Evolutionary conservation across 2,888 invertebrate genomes (phyloP), one percentile per base, ranked within the genome.

Genomic region (Chymomyza procnemis): DNA sequence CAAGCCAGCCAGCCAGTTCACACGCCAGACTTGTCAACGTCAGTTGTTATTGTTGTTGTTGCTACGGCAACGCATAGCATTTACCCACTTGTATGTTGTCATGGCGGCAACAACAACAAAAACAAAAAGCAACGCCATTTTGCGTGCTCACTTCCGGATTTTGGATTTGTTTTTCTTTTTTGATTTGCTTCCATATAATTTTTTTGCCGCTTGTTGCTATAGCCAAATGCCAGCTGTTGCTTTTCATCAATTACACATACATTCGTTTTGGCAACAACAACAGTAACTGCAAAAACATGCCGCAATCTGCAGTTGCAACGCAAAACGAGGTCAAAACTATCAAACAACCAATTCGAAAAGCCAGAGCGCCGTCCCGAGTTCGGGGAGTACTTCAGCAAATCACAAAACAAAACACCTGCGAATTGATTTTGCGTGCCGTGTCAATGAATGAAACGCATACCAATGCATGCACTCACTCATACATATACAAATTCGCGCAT

Each of bases 281-380:
- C 8, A 21, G 16, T 22, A 47, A 22, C 60, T 22, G n/a, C 8
- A 21, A 60, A 21, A 19, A 21, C 34, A 59, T 21, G 21, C 14
- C 30, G 3, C 22, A 57, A 16, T 18, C 9, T 16, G 50, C 50
- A 50, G 19, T 18, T 18, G 50, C 50, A 50, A 18, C 18, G 70
- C 63, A 70, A 80, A 82, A 83, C 85, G 74, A 81, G 81, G 81
- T 85, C 85, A 81, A 81, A 81, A 81, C 81, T 81, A 81, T 84
- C 82, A 71, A 50, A 80, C 76, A 82, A 81, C 80, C 78, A 84
- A 74, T 80, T 0, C 4, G 1, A 26, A n/a, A n/a, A n/a, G n/a
- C 26, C 26, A 26, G 79, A 82, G 75, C 1, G 50, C 50, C 50
- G n/a, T n/a, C n/a, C n/a, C 16, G 16, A 9, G 34, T 41, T 41